A percentile compares a stretch with the other conserved stretches of the same genome.
Evolutionary conservation across 2,113 vertebrate species (phyloP).

Genomic region (Serinus canaria): DNA sequence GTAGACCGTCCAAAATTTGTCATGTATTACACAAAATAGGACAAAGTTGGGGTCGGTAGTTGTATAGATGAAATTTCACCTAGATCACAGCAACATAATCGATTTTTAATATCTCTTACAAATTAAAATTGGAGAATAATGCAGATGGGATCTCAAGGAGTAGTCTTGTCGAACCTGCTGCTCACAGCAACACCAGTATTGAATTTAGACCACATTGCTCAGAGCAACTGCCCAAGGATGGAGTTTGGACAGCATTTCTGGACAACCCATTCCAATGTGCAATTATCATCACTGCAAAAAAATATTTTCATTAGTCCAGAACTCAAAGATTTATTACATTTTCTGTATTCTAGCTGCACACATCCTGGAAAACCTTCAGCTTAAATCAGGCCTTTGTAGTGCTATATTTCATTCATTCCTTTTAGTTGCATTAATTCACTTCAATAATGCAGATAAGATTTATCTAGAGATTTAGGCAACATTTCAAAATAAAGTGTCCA

Average conservation of each 20-base stretch:
- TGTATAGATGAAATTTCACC: neutral
- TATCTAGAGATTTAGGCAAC: neutral
- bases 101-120: neutral
- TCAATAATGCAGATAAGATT: neutral
- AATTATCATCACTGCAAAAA: neutral
- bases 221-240: neutral
- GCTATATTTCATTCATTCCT: neutral
- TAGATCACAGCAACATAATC: neutral
- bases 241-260: neutral
- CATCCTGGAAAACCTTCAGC: neutral
- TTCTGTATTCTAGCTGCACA: neutral
- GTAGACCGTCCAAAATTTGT: neutral
- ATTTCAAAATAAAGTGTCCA: neutral
- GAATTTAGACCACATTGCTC: neutral
- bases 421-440: neutral
- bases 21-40: neutral
- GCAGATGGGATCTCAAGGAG: neutral
- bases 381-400: neutral
- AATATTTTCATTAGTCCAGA: neutral
- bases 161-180: neutral
- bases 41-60: neutral
- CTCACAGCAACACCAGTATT: neutral
- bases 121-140: neutral
- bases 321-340: neutral
- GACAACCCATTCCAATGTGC: neutral